Conservation (phyloP, 1,140 invertebrate genomes). For the Atta colombica region DNA sequence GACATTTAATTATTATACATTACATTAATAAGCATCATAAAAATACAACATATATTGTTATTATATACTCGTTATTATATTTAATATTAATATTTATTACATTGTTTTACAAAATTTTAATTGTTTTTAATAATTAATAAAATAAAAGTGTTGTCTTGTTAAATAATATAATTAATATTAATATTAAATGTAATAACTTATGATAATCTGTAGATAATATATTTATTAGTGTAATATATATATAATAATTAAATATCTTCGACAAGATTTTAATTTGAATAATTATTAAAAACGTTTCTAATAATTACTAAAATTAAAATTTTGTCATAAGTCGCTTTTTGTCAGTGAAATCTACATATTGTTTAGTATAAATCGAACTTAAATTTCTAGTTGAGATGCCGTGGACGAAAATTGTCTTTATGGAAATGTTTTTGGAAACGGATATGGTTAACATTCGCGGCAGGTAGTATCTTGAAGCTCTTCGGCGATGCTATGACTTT, state of each 20-base stretch:
- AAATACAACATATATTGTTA: neutral
- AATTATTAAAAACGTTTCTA: neutral
- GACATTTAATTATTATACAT: neutral
- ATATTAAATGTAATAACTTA: too few relatives aligned
- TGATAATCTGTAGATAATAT: too few relatives aligned
- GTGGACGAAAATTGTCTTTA: slow-evolving; percentile 81
- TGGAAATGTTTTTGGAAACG: slow-evolving; percentile 91
- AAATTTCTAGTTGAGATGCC: slow-evolving; percentile 22
- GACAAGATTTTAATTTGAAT: too few relatives aligned
- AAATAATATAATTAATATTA: too few relatives aligned
- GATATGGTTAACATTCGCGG: slow-evolving; percentile 91
- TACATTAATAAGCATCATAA: neutral
- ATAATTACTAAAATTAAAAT: neutral
- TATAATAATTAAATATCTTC: too few relatives aligned
- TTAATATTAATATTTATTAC: neutral
- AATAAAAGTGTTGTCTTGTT: neutral
- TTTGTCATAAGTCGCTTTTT: neutral
- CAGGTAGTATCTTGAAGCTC: slow-evolving; percentile 92
- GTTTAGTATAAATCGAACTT: neutral
- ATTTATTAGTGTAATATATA: too few relatives aligned
- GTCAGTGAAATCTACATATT: neutral
- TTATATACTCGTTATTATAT: neutral
- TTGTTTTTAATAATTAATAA: neutral
- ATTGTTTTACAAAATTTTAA: neutral
- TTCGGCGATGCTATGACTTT: slow-evolving; percentile 92